phyloP scores from a whole-genome alignment of 2,113 vertebrate genomes.

The Scopus umbretta region DNA sequence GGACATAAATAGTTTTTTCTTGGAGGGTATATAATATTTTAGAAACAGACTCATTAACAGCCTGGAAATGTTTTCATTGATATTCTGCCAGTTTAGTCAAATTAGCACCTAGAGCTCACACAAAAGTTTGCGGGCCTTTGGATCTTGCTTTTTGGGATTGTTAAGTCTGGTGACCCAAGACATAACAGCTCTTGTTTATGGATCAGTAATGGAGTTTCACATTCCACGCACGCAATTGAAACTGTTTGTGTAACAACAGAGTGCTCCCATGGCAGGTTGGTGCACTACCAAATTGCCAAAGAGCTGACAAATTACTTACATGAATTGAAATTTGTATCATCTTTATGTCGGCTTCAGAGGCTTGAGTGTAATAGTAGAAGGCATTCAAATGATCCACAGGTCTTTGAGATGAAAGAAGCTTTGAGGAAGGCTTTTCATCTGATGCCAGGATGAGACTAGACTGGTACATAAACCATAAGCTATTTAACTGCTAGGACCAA shows the following conservation, averaged over 20 bases:
- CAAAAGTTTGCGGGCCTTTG: background rate
- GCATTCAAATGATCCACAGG: background rate
- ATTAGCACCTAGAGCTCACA: background rate
- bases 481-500: background rate
- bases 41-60: background rate
- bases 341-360: background rate
- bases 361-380: background rate
- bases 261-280: background rate
- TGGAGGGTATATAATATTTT: background rate
- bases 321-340: background rate
- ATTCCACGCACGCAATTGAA: background rate
- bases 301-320: background rate
- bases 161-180: background rate
- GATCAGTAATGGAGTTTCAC: background rate
- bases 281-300: background rate
- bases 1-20: background rate
- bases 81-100: background rate
- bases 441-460: background rate
- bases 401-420: background rate
- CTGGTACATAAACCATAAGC: background rate
- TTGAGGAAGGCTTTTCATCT: background rate
- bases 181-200: accelerated
- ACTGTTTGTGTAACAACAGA: background rate
- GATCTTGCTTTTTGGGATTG: background rate
- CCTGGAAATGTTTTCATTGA: background rate